Evolutionary conservation across 2,888 invertebrate genomes (phyloP), one percentile per base, ranked within the genome.

Genomic region (Iphiclides podalirius): DNA sequence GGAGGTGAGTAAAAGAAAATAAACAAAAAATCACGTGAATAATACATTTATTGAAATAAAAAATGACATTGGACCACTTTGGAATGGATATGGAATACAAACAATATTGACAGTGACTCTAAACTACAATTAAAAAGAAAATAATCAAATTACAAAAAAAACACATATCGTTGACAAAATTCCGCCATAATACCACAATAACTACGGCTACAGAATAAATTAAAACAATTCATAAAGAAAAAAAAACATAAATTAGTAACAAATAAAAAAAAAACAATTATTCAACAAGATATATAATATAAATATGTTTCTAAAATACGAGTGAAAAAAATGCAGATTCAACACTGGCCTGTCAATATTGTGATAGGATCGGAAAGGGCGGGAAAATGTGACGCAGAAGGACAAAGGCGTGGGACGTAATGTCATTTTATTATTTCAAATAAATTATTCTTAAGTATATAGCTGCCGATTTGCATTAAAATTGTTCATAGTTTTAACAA

Each of bases 321-420:
- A 60, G 31, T 31, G 12, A 67, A 67, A 65, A 65, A 75, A 66
- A 63, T 64, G 77, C 77, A 79, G 79, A 82, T 77, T 79, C 88
- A 89, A 89, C 89, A 88, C 88, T 79, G 89, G 85, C 71, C 89
- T 89, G 89, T 89, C 89, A 89, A 89, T 89, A 89, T 89, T 88
- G 89, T 72, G 67, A 66, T 60, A 52, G 44, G 69, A 72, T 52
- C 34, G 72, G 75, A 63, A 52, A 52, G 55, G 61, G 56, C n/a
- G 52, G 65, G 66, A 65, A 60, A 53, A 54, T 56, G 55, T 51
- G 61, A 60, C 49, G 59, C 62, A 63, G 47, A 36, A 59, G 64
- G 52, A 49, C 47, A 51, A 45, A 39, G 45, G 37, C 16, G 31
- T 43, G 49, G 23, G 52, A 69, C 57, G 62, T 11, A 72, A 85